These are phyloP conservation scores for Flabesymbios commensalis DNA, from an alignment of 2,888 invertebrate genomes.

Conservation along the genomic window DNA sequence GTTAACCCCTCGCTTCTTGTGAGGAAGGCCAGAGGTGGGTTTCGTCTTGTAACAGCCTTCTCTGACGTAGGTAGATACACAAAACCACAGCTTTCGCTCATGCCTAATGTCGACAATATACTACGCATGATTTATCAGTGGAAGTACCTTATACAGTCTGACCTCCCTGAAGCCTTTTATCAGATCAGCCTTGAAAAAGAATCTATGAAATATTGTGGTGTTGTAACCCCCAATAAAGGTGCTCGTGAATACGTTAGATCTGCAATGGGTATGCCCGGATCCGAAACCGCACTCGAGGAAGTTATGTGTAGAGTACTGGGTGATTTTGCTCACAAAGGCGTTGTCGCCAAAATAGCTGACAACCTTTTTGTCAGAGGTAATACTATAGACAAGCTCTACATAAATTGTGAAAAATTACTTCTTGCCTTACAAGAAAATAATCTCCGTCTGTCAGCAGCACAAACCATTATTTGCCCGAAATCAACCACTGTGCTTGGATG, in stretches of 20 bases:
- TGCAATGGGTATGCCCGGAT: constrained; percentile 35
- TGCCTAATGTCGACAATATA: background rate
- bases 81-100: too few relatives aligned
- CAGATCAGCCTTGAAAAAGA: background rate
- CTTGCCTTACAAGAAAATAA: constrained; percentile 13
- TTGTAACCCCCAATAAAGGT: constrained; percentile 20
- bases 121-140: background rate
- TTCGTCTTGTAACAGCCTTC: too few relatives aligned
- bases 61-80: too few relatives aligned
- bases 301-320: constrained; percentile 28
- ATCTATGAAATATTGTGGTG: constrained; percentile 9
- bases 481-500: constrained; percentile 6
- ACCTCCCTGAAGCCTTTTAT: background rate
- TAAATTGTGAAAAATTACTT: constrained; percentile 26
- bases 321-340: constrained; percentile 22
- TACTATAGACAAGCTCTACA: constrained; percentile 11
- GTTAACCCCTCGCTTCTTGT: too few relatives aligned
- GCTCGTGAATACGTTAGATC: constrained; percentile 16
- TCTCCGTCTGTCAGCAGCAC: background rate
- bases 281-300: constrained; percentile 29
- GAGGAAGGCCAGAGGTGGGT: too few relatives aligned
- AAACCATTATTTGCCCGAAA: constrained; percentile 2
- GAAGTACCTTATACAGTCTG: background rate
- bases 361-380: constrained; percentile 10
- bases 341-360: constrained; percentile 25